Evolutionary conservation across 92 coral and sea anemone species (phyloP), one percentile per base, ranked within the genome.

Genomic region (Pocillopora meandrina): DNA sequence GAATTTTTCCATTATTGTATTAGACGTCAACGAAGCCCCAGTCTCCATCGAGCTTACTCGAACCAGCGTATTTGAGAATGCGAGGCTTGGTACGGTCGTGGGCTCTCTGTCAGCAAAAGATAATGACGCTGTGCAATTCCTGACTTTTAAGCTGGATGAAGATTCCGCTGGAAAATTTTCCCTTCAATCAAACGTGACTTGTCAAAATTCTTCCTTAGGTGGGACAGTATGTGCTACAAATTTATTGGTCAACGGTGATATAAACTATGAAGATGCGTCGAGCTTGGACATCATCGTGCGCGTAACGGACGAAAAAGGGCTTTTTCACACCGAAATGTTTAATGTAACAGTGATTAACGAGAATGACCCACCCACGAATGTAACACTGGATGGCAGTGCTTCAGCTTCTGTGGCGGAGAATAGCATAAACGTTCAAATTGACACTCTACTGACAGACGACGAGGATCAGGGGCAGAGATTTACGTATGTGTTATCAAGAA

Each of bases 11-110:
- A 92, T 96, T 63, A 90, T 89, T 55, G 96, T 96, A 10, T 36
- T 93, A 63, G 86, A 96, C 67, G 93, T 94, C 72, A 96, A 96
- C 91, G 98, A 96, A 79, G 89, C 98, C 65, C 98, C 98, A 8
- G 92, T 96, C 36, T 90, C 95, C 17, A 79, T 96, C 55, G 89
- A 85, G 42, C 84, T 92, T 65, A 85, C 85, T 66, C 47, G 80
- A 81, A 87, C 84, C 16, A 82, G 76, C 69, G 91, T 94, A 63
- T 88, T 59, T 18, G 98, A 96, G 69, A 96, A 94, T 78, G 80
- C 93, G 33, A 66, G 88, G 78, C 71, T 56, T 62, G 95, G 92
- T 19, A 94, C 90, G 18, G 21, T 26, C 58, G 95, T 94, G 33
- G 98, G 95, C 18, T 87, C 56, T 10, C 52, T 96, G 5, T 76